Evolutionary conservation across 2,113 vertebrate genomes (phyloP), one percentile per base, ranked within the genome.

Genomic region (Megaceryle maxima): DNA sequence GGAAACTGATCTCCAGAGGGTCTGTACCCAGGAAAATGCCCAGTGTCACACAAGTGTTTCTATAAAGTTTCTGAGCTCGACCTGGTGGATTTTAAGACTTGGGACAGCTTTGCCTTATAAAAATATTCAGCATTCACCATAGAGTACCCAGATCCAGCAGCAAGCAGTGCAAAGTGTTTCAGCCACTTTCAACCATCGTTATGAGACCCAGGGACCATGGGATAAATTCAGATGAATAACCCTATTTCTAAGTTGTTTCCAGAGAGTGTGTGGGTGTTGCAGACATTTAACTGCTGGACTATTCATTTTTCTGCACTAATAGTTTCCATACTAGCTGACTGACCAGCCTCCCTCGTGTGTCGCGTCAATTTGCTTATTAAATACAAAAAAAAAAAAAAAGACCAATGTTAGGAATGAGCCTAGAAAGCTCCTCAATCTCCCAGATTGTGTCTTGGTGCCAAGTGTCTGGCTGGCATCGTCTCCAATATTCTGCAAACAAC

Each of bases 361-460:
- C 1, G 0, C 2, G 1, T 94, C 63, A 75, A 51, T 95, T 96
- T 92, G 90, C 84, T 79, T 96, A 97, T 87, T 96, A 96, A 94
- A 93, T 62, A 80, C 1, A 4, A 96, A 96, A 94, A 95, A 94
- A 94, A 94, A 96, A 96, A 93, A 96, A 51, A 51, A 13, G 24
- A 94, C 83, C 67, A 90, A 80, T 51, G 74, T 57, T 67, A 88
- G 35, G 44, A 95, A 91, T 55, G 83, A 96, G 85, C 74, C 85
- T 97, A 53, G 63, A 94, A 95, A 96, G 83, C 63, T 95, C 68
- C 83, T 88, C 59, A 26, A 44, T 93, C 67, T 88, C 76, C 70
- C 89, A 91, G n/a, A 53, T 72, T 76, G 67, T 29, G 37, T 53
- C 74, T 33, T 43, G 63, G 77, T 97, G 96, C 96, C 95, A 96